A percentile compares a stretch with the other conserved stretches of the same genome.
Conservation (phyloP, 92 coral and sea anemone species). For the Anthopleura xanthogrammica region DNA sequence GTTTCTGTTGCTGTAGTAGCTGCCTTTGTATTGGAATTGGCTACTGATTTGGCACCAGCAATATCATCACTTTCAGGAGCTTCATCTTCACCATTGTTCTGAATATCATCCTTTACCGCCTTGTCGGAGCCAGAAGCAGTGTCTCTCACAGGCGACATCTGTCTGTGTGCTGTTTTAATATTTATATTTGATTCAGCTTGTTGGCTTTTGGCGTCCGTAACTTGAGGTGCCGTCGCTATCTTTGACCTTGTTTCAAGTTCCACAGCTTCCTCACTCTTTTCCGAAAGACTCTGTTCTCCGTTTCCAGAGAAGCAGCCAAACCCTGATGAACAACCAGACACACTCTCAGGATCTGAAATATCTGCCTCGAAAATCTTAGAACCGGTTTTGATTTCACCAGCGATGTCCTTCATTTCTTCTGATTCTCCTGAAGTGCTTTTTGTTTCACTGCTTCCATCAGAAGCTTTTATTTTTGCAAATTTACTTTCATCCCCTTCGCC, state of each 20-base stretch:
- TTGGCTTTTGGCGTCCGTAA: not conserved
- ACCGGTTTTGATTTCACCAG: slow-evolving; percentile 34
- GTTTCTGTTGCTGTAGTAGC: not conserved
- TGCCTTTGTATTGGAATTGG: not conserved
- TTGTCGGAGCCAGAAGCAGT: not conserved
- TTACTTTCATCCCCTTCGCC: not conserved
- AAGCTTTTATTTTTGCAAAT: not conserved
- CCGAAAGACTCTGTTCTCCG: slow-evolving; percentile 10
- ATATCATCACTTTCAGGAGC: not conserved
- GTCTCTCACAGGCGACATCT: not conserved
- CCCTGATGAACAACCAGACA: slow-evolving; percentile 68
- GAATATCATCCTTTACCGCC: not conserved
- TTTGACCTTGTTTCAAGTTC: slow-evolving; percentile 33
- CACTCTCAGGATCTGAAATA: slow-evolving; percentile 38
- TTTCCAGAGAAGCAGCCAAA: slow-evolving; percentile 48
- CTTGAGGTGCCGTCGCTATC: slow-evolving; percentile 15
- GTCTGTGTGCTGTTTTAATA: not conserved
- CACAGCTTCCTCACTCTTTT: slow-evolving; percentile 10
- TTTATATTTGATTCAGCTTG: not conserved
- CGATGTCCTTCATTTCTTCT: slow-evolving; percentile 44
- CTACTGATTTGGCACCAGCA: not conserved
- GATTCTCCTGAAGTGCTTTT: not conserved
- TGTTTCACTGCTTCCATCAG: not conserved
- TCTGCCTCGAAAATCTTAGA: slow-evolving; percentile 42
- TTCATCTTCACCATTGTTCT: not conserved